Conservation (phyloP, 2,888 invertebrate genomes). For the Drosophila monieri region DNA sequence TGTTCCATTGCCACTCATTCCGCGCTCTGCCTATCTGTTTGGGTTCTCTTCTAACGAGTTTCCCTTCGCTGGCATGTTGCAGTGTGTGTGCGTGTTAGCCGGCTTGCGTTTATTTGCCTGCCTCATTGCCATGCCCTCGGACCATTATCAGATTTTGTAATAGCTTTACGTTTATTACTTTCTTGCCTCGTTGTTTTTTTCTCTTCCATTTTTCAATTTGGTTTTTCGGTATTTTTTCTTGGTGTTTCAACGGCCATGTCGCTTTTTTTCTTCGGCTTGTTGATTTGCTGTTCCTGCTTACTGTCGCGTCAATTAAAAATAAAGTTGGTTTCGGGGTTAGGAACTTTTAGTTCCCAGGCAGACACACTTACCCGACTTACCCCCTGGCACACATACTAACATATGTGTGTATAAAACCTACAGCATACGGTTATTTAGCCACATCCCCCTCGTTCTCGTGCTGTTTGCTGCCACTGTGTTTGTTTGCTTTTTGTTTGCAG, state of each 20-base stretch:
- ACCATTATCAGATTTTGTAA: constrained; percentile 81
- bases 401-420: constrained; percentile 5
- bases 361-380: not conserved
- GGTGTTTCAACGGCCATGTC: constrained; percentile 6
- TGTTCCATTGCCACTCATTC: constrained; percentile 65
- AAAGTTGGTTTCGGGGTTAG: constrained; percentile 47
- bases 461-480: constrained; percentile 34
- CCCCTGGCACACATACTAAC: not conserved
- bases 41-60: constrained; percentile 42
- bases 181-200: constrained; percentile 62
- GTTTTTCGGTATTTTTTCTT: constrained; percentile 26
- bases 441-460: constrained; percentile 23
- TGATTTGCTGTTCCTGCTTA: constrained; percentile 65
- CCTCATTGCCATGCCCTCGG: constrained; percentile 65
- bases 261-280: constrained; percentile 39
- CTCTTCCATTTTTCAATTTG: constrained; percentile 45
- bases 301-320: constrained; percentile 69
- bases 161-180: constrained; percentile 81
- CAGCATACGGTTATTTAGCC: constrained; percentile 38
- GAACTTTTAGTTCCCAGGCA: constrained; percentile 34
- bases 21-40: constrained; percentile 22
- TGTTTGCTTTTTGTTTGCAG: constrained; percentile 56
- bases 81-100: constrained; percentile 51
- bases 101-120: constrained; percentile 62
- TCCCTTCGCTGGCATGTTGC: not conserved